Evolutionary conservation across 2,888 invertebrate species (phyloP), one percentile per base, ranked within the genome.

Genomic region (Dolichopus griseipennis): DNA sequence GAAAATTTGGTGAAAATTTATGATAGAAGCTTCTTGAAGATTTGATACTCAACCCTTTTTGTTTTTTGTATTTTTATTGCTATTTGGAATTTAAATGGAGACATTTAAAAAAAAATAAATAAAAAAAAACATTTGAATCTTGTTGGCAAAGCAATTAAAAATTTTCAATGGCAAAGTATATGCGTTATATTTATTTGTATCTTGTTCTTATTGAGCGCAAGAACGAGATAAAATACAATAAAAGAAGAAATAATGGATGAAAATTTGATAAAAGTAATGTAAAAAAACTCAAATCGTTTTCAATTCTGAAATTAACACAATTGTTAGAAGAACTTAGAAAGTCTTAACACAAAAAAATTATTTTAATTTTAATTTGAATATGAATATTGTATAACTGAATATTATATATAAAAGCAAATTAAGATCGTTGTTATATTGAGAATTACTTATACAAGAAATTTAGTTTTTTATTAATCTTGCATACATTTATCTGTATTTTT

Each of bases 1-100:
- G 52, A 52, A 52, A 52, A 27, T 27, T 52, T 52, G 52, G 52
- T 52, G 52, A 18, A 52, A 52, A 52, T 52, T 52, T 52, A 52
- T 52, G 52, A 52, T 52, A 52, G 52, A 7, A 52, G 15, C 8
- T 52, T 9, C 2, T 9, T 52, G n/a, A n/a, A n/a, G n/a, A n/a
- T n/a, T 18, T 37, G 8, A 7, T 37, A 5, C 27, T 27, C 27
- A 27, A 27, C 27, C 27, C 27, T 27, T 27, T 27, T 27, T n/a
- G n/a, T n/a, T n/a, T 18, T 52, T 52, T 52, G 37, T 37, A 15
- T 52, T 52, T 52, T 52, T n/a, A 18, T 52, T 37, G 37, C 12
- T 37, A 37, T 37, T 37, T 37, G 15, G 18, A 52, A 52, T 52
- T 52, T 52, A 52, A 52, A 52, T 52, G 52, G 52, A 52, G 52